Conservation (phyloP, 2,797 vertebrate genomes). For the Bradypodion pumilum region DNA sequence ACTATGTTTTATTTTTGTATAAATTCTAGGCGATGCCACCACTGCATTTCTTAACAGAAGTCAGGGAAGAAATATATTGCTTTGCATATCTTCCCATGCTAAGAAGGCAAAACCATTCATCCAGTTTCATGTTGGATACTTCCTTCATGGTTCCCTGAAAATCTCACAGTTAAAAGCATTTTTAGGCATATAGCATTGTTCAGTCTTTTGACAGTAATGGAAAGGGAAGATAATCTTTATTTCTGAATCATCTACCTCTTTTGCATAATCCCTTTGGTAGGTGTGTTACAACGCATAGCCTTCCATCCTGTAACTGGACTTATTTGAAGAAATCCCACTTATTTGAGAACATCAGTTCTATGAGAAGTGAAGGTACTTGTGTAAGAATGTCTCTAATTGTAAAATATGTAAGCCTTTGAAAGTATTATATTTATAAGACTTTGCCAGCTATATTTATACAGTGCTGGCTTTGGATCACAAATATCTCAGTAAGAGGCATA, state of each 20-base stretch:
- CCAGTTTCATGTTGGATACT: background rate
- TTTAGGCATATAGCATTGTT: constrained; percentile 24
- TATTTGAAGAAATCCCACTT: constrained; percentile 56
- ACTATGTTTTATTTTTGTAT: background rate
- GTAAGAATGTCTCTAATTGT: constrained; percentile 59
- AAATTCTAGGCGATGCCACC: background rate
- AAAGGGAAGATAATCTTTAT: constrained; percentile 45
- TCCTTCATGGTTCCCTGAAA: background rate
- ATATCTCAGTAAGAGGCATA: constrained; percentile 38
- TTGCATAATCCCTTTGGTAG: constrained; percentile 57
- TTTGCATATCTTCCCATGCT: background rate
- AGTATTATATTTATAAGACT: constrained; percentile 63
- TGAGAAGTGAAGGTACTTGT: constrained; percentile 51
- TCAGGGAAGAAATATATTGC: background rate
- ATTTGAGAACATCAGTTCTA: constrained; percentile 49
- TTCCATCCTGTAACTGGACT: constrained; percentile 58
- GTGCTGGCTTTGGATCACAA: constrained; percentile 44
- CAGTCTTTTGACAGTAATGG: constrained; percentile 44
- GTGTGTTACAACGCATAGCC: constrained; percentile 44
- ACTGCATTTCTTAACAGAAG: background rate
- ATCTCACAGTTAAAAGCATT: constrained; percentile 17
- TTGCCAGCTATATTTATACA: constrained; percentile 48
- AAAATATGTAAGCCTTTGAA: constrained; percentile 67
- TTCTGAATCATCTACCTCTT: constrained; percentile 72
- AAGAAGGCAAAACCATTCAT: background rate